Base-by-base conservation (phyloP, 2,888 invertebrate genomes). In the Ligdia adustata region DNA sequence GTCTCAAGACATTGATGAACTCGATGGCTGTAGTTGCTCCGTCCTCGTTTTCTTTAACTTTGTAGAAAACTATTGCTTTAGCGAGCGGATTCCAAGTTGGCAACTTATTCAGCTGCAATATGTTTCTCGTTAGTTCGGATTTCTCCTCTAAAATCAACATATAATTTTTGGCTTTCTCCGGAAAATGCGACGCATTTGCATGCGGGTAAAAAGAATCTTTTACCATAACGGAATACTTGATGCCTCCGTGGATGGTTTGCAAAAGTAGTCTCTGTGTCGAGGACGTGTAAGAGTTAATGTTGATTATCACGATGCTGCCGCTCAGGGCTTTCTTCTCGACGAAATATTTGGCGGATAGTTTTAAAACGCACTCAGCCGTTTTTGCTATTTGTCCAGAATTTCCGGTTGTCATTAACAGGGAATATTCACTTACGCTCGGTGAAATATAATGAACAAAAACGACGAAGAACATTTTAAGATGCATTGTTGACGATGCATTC, bases 151-250 rank as follows among this genome's bases (percentile, higher is more conserved):
- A 75, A 74, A 91, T 83, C 74, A 91, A 74, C 86, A 91, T 84
- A 72, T 91, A 91, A 79, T 91, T 91, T 75, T 91, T 90, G 45
- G 91, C 91, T 75, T 87, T 90, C 72, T 91, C 91, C 9, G 85
- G 89, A 55, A 91, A 91, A 74, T 90, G 90, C 22, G 91, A 89
- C 40, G 91, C 90, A 69, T 91, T 91, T 41, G 82, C 83, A 64
- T 91, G 91, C 50, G 73, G 76, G 49, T 82, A 85, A 62, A 79
- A 83, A 56, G 90, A 89, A 69, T 91, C 88, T 71, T 91, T 91
- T 60, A 88, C 86, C 91, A 91, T 91, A 54, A 91, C 75, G 42
- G 90, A 88, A 71, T 88, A 91, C 61, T 87, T 82, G 46, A 79
- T 81, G 14, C 89, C 88, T 4, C 77, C 71, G 65, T 90, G 87